Conservation (phyloP, 2,888 invertebrate genomes). For the Palloptera scutellata region DNA sequence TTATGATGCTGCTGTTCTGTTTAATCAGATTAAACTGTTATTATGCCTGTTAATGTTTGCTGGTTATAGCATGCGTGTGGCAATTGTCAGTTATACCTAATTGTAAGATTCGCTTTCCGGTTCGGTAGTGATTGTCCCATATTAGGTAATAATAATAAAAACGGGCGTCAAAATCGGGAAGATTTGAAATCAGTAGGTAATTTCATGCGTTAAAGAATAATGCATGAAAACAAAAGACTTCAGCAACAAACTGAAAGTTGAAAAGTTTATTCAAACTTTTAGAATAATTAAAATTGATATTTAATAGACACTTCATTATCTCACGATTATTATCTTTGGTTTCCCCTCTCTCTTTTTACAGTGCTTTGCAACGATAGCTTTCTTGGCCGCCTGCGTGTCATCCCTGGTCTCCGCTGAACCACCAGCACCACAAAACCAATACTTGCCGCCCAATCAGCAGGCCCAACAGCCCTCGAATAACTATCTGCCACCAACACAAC, state of each 20-base stretch:
- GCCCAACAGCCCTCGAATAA: slow-evolving; percentile 62
- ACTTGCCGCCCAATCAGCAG: slow-evolving; percentile 64
- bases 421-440: slow-evolving; percentile 61
- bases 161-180: no score
- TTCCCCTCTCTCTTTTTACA: slow-evolving; percentile 33
- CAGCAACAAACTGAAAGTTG: neutral
- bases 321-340: neutral
- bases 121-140: no score
- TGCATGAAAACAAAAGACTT: no score
- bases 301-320: neutral
- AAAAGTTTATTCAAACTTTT: neutral
- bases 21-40: no score
- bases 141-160: no score
- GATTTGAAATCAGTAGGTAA: no score
- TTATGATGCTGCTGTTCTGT: no score
- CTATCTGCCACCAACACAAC: slow-evolving; percentile 65
- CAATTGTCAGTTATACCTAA: no score
- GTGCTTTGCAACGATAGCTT: slow-evolving; percentile 61
- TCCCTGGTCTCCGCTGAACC: slow-evolving; percentile 58
- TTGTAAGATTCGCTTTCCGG: no score
- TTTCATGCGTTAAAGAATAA: no score
- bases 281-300: neutral
- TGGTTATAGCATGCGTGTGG: no score
- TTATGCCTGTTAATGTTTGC: no score
- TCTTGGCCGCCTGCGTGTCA: slow-evolving; percentile 58